phyloP scores from a whole-genome alignment of 2,888 invertebrate genomes.

The Allygus modestus region DNA sequence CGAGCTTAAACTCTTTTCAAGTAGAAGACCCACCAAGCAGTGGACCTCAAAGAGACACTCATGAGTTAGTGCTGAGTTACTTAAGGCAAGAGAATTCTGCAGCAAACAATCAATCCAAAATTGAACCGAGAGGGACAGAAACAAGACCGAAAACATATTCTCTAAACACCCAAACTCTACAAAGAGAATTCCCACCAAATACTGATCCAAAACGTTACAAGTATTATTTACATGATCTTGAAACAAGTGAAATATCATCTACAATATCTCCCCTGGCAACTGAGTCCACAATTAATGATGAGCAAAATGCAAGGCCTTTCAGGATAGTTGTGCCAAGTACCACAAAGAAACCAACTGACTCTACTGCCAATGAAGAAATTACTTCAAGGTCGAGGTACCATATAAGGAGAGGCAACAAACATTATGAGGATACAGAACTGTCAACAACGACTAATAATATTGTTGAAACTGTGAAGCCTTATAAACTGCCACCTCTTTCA shows the following conservation, averaged over 20 bases:
- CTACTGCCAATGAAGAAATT: background rate
- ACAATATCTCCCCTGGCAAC: background rate
- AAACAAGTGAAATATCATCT: conserved; percentile 34
- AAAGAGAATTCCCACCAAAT: background rate
- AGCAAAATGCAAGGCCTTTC: conserved; percentile 20
- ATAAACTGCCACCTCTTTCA: conserved; percentile 45
- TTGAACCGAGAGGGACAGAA: background rate
- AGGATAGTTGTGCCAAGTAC: conserved; percentile 51
- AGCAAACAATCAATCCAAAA: background rate
- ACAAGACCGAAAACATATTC: background rate
- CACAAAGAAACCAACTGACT: conserved; percentile 1
- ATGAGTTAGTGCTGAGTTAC: conserved; percentile 35
- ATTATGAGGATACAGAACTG: conserved; percentile 5
- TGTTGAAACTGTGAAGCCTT: conserved; percentile 34
- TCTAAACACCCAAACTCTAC: background rate
- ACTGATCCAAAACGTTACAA: conserved; percentile 8
- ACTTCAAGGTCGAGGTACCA: background rate
- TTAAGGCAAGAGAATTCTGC: conserved; percentile 24
- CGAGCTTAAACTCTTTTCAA: conserved; percentile 52
- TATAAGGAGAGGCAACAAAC: conserved; percentile 17
- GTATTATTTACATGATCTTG: conserved; percentile 17
- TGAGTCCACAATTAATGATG: background rate
- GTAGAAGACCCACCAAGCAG: conserved; percentile 60
- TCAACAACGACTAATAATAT: background rate
- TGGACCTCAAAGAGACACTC: conserved; percentile 20